Conservation (phyloP, 2,888 invertebrate species). For the Calliopum simillimum region DNA sequence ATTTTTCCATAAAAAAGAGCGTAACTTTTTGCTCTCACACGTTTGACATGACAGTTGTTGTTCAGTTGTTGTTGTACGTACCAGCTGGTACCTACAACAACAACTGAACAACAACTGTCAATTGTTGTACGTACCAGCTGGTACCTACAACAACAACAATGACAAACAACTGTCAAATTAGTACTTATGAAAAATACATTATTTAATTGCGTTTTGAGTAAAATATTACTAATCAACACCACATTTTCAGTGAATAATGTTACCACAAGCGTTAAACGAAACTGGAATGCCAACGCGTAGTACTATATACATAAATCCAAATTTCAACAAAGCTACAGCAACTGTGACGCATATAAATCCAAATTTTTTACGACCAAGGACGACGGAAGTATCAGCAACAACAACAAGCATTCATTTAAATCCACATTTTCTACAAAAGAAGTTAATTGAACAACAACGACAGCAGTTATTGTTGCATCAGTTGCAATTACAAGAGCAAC, state of each 20-base stretch:
- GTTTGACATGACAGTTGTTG: no score
- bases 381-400: conserved; percentile 18
- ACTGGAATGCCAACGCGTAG: conserved; percentile 48
- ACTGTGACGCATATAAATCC: conserved; percentile 52
- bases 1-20: no score
- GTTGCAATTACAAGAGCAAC: conserved; percentile 25
- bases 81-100: no score
- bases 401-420: conserved; percentile 63
- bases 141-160: no score
- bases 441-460: conserved; percentile 61
- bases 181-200: no score
- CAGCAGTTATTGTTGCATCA: conserved; percentile 35
- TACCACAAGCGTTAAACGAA: conserved; percentile 55
- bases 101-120: no score
- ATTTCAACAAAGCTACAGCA: conserved; percentile 53
- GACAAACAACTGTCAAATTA: no score
- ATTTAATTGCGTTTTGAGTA: not conserved
- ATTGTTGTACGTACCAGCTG: no score
- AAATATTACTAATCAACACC: not conserved
- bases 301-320: conserved; percentile 65
- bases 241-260: conserved; percentile 61
- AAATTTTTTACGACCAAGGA: conserved; percentile 45
- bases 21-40: no score
- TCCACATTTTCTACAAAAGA: conserved; percentile 60
- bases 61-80: no score